Conservation (phyloP, 2,888 invertebrate genomes). For the Sarcophaga subvicina region DNA sequence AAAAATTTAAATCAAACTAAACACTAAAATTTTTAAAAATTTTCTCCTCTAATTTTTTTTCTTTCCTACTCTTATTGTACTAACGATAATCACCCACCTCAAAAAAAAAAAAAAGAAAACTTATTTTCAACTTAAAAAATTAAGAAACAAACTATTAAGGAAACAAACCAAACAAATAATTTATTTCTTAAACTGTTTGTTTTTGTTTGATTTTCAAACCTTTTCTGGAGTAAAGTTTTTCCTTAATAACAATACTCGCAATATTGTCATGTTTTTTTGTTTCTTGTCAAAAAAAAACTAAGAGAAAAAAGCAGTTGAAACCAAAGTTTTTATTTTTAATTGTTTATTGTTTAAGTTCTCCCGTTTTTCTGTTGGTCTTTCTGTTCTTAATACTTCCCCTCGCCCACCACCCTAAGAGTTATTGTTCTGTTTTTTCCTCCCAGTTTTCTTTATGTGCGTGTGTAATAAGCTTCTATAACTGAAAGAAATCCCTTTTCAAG, state of each 20-base stretch:
- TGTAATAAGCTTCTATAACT: not conserved
- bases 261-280: too few relatives aligned
- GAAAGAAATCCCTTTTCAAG: not conserved
- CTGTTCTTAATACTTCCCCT: not conserved
- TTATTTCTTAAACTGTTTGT: too few relatives aligned
- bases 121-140: not conserved
- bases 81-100: constrained; percentile 7
- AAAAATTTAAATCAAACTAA: constrained; percentile 15
- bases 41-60: constrained; percentile 39
- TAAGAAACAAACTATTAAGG: not conserved
- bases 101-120: not conserved
- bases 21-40: constrained; percentile 8
- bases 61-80: not conserved
- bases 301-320: not conserved
- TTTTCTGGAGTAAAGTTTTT: too few relatives aligned
- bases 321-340: not conserved
- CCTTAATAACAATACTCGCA: too few relatives aligned
- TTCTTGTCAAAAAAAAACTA: too few relatives aligned
- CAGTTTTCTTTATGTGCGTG: not conserved
- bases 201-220: too few relatives aligned
- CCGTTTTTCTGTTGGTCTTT: not conserved
- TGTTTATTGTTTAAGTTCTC: not conserved
- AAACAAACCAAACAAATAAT: too few relatives aligned
- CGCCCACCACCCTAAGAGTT: not conserved
- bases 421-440: not conserved